phyloP scores from a whole-genome alignment of 2,888 invertebrate species.

The Globia sparganii region DNA sequence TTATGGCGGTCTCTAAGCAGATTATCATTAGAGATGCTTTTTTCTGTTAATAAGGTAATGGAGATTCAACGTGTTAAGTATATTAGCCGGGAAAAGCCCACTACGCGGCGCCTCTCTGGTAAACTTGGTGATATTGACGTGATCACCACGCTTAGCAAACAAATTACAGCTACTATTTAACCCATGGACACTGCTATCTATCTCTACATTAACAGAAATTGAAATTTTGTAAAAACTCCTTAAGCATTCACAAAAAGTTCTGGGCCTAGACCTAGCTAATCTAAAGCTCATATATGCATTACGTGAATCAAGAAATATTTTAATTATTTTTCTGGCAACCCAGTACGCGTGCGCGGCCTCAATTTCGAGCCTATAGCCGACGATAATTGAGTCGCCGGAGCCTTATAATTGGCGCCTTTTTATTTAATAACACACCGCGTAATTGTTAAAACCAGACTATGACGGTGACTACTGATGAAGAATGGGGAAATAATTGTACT shows the following conservation, averaged over 20 bases:
- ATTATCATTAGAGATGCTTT: conserved; percentile 44
- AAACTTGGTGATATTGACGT: conserved; percentile 3
- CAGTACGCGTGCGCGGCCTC: conserved; percentile 68
- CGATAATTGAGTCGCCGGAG: conserved; percentile 80
- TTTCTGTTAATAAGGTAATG: conserved; percentile 39
- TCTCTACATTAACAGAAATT: background rate
- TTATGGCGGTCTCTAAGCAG: conserved; percentile 44
- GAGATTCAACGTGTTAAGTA: conserved; percentile 15
- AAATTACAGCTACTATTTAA: background rate
- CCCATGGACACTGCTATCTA: background rate
- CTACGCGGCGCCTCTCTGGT: background rate
- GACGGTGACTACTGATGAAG: conserved; percentile 62
- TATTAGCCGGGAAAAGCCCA: background rate
- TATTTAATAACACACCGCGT: conserved; percentile 79
- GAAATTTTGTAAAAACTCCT: background rate
- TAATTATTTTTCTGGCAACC: conserved; percentile 60
- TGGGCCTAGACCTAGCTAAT: background rate
- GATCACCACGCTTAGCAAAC: background rate
- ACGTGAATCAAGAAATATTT: conserved; percentile 31
- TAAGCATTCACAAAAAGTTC: background rate
- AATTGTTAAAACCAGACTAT: conserved; percentile 69
- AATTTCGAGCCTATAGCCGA: conserved; percentile 76
- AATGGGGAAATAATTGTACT: conserved; percentile 61
- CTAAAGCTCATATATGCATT: background rate
- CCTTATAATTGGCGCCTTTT: conserved; percentile 84